These are phyloP conservation scores for Holothuria leucospilota DNA, from an alignment of 53 echinoderm and acorn worm species.

Conservation along the genomic window DNA sequence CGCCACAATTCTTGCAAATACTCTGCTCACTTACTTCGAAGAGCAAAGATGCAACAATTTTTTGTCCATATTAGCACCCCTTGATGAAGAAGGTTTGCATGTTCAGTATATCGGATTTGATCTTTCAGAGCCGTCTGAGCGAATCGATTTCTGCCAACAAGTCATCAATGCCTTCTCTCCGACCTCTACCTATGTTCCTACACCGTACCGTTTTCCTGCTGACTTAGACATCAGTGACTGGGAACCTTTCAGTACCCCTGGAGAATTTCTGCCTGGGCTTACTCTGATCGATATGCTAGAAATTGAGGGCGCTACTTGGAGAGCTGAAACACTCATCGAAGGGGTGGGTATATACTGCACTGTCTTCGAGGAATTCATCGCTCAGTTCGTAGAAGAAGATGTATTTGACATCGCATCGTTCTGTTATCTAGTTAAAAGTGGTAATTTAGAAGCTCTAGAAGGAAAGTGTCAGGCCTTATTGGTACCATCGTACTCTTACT, in stretches of 20 bases:
- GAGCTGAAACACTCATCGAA: conserved; percentile 26
- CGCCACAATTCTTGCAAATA: neutral
- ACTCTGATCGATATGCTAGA: conserved; percentile 10
- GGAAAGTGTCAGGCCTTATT: neutral
- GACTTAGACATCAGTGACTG: neutral
- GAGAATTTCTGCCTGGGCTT: conserved; percentile 21
- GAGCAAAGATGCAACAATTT: conserved; percentile 21
- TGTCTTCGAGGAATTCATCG: conserved; percentile 6
- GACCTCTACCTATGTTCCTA: neutral
- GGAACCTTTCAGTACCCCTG: conserved; percentile 22
- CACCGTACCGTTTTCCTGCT: neutral
- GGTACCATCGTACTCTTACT: neutral
- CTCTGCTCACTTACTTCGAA: neutral
- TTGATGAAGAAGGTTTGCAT: neutral
- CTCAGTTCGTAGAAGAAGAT: neutral
- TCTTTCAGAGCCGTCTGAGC: neutral
- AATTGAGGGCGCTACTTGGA: conserved; percentile 15
- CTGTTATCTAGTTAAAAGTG: neutral
- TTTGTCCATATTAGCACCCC: neutral
- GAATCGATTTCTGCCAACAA: neutral
- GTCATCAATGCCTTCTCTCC: conserved; percentile 15
- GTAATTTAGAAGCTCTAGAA: neutral
- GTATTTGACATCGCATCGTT: conserved; percentile 10
- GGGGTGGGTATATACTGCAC: conserved; percentile 9
- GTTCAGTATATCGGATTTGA: neutral